These are phyloP conservation scores for Selenia dentaria DNA, from an alignment of 2,888 invertebrate genomes.

Conservation along the genomic window DNA sequence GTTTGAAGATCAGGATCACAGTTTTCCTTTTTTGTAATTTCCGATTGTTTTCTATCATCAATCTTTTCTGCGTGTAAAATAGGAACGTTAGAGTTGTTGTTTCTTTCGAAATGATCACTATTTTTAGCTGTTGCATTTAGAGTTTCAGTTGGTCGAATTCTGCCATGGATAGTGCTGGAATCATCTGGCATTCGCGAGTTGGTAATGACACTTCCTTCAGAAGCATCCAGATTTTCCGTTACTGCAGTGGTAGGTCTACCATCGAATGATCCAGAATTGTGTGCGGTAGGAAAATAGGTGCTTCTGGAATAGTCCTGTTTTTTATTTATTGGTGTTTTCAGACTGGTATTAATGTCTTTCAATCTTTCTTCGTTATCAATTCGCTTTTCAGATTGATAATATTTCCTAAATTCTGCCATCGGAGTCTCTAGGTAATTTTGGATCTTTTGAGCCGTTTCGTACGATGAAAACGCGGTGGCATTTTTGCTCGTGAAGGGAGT, in stretches of 20 bases:
- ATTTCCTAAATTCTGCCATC: slow-evolving; percentile 63
- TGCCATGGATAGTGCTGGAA: no score
- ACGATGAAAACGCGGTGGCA: slow-evolving; percentile 27
- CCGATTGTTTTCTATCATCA: neutral
- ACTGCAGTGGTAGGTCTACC: no score
- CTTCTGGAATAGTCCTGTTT: neutral
- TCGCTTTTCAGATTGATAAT: slow-evolving; percentile 50
- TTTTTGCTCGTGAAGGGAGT: slow-evolving; percentile 48
- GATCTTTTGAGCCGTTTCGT: slow-evolving; percentile 15
- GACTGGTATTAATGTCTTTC: slow-evolving; percentile 1
- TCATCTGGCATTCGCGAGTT: no score
- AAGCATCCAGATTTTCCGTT: no score
- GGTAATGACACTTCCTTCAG: no score
- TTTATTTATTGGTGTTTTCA: slow-evolving; percentile 14
- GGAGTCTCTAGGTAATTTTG: slow-evolving; percentile 64
- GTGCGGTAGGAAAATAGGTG: no score
- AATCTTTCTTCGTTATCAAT: slow-evolving; percentile 1
- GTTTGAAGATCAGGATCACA: neutral
- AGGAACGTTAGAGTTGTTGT: neutral
- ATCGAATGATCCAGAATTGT: no score
- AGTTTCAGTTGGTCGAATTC: no score
- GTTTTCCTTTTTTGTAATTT: neutral
- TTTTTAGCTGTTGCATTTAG: neutral
- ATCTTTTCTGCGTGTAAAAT: neutral
- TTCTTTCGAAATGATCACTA: neutral